Conservation (phyloP, 2,888 invertebrate species). For the Acanthosepion pharaonis region DNA sequence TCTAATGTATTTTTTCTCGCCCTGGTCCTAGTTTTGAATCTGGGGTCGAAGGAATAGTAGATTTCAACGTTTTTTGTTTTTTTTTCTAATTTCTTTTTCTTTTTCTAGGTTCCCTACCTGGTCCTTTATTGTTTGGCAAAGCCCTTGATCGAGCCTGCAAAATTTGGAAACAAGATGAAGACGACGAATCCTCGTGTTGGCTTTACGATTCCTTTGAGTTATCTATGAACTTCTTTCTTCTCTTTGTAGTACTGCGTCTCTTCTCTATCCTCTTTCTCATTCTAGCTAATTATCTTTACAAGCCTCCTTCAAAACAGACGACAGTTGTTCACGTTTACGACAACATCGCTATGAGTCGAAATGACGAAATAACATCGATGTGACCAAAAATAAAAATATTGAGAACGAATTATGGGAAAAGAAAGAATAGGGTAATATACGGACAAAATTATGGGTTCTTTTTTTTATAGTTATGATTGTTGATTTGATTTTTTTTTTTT, state of each 20-base stretch:
- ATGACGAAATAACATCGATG: neutral
- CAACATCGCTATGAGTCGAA: neutral
- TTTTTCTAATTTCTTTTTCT: neutral
- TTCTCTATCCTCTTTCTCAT: slow-evolving; percentile 75
- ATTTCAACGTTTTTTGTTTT: neutral
- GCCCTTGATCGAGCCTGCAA: slow-evolving; percentile 82
- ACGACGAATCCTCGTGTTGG: slow-evolving; percentile 81
- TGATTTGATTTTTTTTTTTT: neutral
- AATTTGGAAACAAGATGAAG: slow-evolving; percentile 82
- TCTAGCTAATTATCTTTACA: slow-evolving; percentile 80
- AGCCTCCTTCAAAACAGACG: slow-evolving; percentile 50
- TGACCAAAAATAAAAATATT: neutral
- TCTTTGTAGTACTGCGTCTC: slow-evolving; percentile 58
- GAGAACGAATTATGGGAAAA: neutral
- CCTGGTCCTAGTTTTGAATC: neutral
- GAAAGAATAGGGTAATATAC: too few species aligned
- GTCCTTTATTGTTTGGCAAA: slow-evolving; percentile 82
- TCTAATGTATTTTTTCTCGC: neutral
- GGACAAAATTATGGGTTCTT: too few species aligned
- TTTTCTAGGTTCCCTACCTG: slow-evolving; percentile 77
- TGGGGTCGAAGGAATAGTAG: neutral
- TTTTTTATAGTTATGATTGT: neutral
- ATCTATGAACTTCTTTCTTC: slow-evolving; percentile 69
- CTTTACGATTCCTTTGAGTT: slow-evolving; percentile 80
- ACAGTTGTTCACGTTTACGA: slow-evolving; percentile 22